Evolutionary conservation across 2,797 vertebrate species (phyloP), one percentile per base, ranked within the genome.

Genomic region (Acrossocheilus wenchowensis): DNA sequence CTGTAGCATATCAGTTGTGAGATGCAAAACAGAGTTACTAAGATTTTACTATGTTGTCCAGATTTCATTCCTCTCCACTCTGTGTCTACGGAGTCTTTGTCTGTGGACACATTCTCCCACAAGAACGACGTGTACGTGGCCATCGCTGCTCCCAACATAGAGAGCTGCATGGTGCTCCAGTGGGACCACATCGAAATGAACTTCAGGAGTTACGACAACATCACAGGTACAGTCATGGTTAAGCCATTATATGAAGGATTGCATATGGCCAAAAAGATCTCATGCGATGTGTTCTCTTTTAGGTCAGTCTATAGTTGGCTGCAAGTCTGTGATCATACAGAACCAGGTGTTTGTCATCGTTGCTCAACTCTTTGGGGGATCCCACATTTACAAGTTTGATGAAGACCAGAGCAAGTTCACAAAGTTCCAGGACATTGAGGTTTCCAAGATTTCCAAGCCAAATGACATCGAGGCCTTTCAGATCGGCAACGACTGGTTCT

Each of bases 141-240:
- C 84, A 98, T 99, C 26, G 98, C 98, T 14, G 97, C 99, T 87
- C 98, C 98, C 72, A 97, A 96, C 91, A 94, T 96, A 91, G 98
- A 99, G 94, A 99, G 97, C 94, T 99, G 98, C 90, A 97, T 99
- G 97, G 96, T 99, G 81, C 93, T 98, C 86, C 97, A 99, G 84
- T 99, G 98, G 98, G 98, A 99, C 92, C 98, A 99, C 94, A 99
- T 99, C 60, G 98, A 99, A 90, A 99, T 98, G 97, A 98, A 99
- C 90, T 99, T 99, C 95, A 96, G 98, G 93, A 99, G 95, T 83
- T 99, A 98, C 0, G 98, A 99, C 94, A 99, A 99, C 81, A 99
- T 99, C 90, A 99, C 98, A 94, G 98, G 98, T 99, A 94, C 1
- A 78, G 3, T 5, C 36, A n/a, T n/a, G 21, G 14, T 62, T 19